phyloP scores from a whole-genome alignment of 2,113 vertebrate genomes.

The Butorides virescens region DNA sequence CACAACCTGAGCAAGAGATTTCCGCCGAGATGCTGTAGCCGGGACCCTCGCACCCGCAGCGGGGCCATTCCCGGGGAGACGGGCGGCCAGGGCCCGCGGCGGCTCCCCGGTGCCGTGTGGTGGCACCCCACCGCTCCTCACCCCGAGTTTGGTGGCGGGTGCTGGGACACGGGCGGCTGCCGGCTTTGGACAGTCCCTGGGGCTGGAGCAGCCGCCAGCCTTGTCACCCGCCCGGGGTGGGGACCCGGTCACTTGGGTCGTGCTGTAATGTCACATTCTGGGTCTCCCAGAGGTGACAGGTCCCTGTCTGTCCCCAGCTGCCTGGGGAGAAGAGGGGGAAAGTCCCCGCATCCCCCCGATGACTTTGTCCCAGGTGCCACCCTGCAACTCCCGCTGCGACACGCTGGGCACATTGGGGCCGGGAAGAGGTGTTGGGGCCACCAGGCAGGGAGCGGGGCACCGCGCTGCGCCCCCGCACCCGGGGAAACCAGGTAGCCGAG shows the following conservation, averaged over 20 bases:
- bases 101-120: fast-evolving
- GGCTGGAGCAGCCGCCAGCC: neutral
- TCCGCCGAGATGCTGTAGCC: slow-evolving; percentile 7
- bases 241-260: fast-evolving
- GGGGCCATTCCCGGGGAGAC: neutral
- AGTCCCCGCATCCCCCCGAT: fast-evolving
- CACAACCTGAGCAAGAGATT: slow-evolving; percentile 55
- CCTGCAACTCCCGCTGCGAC: neutral
- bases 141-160: fast-evolving
- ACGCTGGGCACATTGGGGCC: neutral
- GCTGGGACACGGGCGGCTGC: neutral
- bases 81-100: fast-evolving
- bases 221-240: neutral
- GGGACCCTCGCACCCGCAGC: neutral
- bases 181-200: neutral
- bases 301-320: neutral
- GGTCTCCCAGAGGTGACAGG: neutral
- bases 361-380: neutral
- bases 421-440: too few species aligned
- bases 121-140: neutral
- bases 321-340: neutral
- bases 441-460: neutral
- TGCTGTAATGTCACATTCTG: neutral
- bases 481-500: neutral
- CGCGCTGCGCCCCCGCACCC: fast-evolving